phyloP scores from a whole-genome alignment of 2,888 invertebrate genomes.

The Venustoraphidia nigricollis region DNA sequence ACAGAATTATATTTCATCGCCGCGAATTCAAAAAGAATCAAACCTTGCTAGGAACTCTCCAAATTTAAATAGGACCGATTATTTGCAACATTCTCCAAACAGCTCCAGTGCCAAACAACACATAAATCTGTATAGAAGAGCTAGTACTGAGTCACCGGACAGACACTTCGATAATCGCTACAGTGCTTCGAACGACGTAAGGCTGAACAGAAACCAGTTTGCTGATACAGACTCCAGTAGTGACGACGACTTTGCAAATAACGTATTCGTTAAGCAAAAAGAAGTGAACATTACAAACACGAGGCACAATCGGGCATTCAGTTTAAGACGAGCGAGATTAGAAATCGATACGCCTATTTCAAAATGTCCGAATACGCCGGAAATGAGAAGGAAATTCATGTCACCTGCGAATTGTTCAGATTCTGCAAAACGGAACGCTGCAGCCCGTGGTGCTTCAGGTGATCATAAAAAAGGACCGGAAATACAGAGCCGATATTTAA shows the following conservation, averaged over 20 bases:
- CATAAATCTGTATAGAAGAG: conserved; percentile 16
- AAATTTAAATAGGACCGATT: conserved; percentile 16
- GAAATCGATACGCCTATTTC: conserved; percentile 32
- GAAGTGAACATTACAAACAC: conserved; percentile 32
- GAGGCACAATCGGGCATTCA: conserved; percentile 57
- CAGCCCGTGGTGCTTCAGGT: conserved; percentile 22
- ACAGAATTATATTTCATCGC: conserved; percentile 10
- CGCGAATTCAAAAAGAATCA: conserved; percentile 17
- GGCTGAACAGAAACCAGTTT: conserved; percentile 24
- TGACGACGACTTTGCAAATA: conserved; percentile 30
- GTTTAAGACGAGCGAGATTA: conserved; percentile 46
- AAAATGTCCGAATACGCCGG: conserved; percentile 44
- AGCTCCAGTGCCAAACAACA: conserved; percentile 28
- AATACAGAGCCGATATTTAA: conserved; percentile 26
- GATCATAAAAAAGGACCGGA: conserved; percentile 24
- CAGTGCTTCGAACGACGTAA: conserved; percentile 15
- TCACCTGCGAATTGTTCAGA: conserved; percentile 9
- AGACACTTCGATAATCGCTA: neutral
- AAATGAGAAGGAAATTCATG: conserved; percentile 39
- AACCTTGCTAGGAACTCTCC: conserved; percentile 20
- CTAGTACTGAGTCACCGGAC: conserved; percentile 16
- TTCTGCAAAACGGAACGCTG: conserved; percentile 6
- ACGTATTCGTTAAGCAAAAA: conserved; percentile 19
- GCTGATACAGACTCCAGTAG: conserved; percentile 31
- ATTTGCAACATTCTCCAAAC: conserved; percentile 30